These are phyloP conservation scores for Eristalis pertinax DNA, from an alignment of 2,888 invertebrate species.

Conservation along the genomic window DNA sequence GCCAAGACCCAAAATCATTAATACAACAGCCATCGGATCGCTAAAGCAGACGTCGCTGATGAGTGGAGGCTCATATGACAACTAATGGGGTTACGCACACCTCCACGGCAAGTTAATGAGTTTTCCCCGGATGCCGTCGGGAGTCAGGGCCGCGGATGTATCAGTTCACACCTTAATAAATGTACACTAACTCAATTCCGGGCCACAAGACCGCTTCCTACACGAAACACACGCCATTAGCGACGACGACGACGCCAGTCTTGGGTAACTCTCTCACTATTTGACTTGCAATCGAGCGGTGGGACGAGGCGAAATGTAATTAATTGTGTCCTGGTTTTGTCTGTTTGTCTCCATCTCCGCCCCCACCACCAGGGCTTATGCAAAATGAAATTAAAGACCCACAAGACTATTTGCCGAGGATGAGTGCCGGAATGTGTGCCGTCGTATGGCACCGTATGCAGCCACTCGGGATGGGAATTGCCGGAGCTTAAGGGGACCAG, in stretches of 20 bases:
- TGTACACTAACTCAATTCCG: not conserved
- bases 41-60: not conserved
- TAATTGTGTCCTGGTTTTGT: constrained; percentile 32
- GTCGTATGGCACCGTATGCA: not conserved
- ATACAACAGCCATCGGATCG: constrained; percentile 16
- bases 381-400: constrained; percentile 48
- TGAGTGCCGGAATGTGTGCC: not conserved
- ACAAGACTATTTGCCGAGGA: constrained; percentile 40
- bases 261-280: not conserved
- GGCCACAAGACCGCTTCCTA: not conserved
- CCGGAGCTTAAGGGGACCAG: constrained; percentile 21
- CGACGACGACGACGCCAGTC: not conserved
- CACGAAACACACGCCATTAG: not conserved
- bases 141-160: not conserved
- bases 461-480: constrained; percentile 3
- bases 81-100: constrained; percentile 39
- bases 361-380: not conserved
- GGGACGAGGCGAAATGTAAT: constrained; percentile 20
- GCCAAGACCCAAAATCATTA: constrained; percentile 33
- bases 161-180: constrained; percentile 24
- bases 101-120: constrained; percentile 42
- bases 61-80: constrained; percentile 1
- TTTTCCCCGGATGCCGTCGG: constrained; percentile 22
- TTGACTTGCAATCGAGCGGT: not conserved
- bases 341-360: constrained; percentile 17